Evolutionary conservation across 1,140 invertebrate genomes (phyloP).

Genomic region (Pentalonia nigronervosa): DNA sequence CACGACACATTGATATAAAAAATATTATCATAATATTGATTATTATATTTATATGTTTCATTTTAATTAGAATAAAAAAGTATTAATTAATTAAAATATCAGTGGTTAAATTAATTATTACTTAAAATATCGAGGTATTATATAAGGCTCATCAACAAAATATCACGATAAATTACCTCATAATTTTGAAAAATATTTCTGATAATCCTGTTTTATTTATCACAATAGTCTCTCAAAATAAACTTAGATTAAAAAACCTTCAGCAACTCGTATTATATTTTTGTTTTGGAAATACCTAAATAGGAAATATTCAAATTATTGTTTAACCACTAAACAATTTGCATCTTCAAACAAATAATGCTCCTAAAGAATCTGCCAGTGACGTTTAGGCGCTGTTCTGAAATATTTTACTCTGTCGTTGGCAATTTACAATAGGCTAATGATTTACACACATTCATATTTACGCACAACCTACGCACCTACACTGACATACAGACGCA

Average conservation of each 20-base stretch:
- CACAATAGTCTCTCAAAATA: neutral
- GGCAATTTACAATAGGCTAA: conserved; percentile 1
- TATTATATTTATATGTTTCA: neutral
- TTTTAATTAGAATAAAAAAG: neutral
- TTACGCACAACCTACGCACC: neutral
- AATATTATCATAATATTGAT: neutral
- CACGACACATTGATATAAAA: neutral
- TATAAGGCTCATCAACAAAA: neutral
- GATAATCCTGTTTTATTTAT: neutral
- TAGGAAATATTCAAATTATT: neutral
- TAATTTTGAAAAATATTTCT: neutral
- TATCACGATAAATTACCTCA: neutral
- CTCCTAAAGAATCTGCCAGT: neutral
- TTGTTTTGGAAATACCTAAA: neutral
- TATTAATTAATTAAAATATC: neutral
- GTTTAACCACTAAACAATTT: neutral
- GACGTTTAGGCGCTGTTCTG: conserved; percentile 1
- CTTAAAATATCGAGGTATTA: neutral
- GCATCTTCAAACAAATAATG: neutral
- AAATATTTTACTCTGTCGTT: neutral
- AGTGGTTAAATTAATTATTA: neutral
- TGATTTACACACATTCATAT: neutral
- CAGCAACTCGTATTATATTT: too few species aligned
- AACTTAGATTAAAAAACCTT: neutral
- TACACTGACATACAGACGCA: neutral